These are phyloP conservation scores for Ophion ventricosus DNA, from an alignment of 2,888 invertebrate genomes.

Conservation along the genomic window DNA sequence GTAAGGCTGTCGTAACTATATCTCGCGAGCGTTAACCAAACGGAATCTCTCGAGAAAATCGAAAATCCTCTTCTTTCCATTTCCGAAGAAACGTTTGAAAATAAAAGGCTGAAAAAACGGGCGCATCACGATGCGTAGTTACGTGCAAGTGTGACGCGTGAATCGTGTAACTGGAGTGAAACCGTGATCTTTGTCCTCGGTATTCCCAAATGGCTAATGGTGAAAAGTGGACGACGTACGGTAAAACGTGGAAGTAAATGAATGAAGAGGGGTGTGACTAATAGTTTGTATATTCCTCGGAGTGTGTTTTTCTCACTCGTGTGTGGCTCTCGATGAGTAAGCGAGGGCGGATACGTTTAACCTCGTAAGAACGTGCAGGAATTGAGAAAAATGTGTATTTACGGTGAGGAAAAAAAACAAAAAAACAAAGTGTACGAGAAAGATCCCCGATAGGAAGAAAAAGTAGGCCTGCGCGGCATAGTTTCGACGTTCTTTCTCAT, in stretches of 20 bases:
- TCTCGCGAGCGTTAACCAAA: background rate
- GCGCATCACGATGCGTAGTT: no score
- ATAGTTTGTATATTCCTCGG: background rate
- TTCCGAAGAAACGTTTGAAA: no score
- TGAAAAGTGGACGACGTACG: constrained; percentile 15
- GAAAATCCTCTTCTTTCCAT: no score
- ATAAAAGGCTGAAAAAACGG: no score
- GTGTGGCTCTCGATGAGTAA: constrained; percentile 23
- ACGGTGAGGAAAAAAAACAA: constrained; percentile 24
- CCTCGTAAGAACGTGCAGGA: background rate
- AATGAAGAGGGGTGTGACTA: background rate
- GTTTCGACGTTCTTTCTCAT: constrained; percentile 44
- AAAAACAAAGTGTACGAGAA: constrained; percentile 8
- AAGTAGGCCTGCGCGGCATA: constrained; percentile 51
- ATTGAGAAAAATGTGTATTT: constrained; percentile 9
- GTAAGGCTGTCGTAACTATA: constrained; percentile 12
- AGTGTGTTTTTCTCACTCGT: constrained; percentile 18
- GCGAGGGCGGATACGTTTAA: background rate
- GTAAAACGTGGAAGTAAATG: constrained; percentile 1
- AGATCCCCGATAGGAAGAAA: constrained; percentile 32
- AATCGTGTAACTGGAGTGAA: background rate
- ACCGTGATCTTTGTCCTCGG: background rate
- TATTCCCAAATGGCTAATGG: background rate
- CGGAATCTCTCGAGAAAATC: background rate
- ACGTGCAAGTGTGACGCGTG: background rate